phyloP scores from a whole-genome alignment of 2,113 vertebrate genomes.

The Eptatretus burgeri region DNA sequence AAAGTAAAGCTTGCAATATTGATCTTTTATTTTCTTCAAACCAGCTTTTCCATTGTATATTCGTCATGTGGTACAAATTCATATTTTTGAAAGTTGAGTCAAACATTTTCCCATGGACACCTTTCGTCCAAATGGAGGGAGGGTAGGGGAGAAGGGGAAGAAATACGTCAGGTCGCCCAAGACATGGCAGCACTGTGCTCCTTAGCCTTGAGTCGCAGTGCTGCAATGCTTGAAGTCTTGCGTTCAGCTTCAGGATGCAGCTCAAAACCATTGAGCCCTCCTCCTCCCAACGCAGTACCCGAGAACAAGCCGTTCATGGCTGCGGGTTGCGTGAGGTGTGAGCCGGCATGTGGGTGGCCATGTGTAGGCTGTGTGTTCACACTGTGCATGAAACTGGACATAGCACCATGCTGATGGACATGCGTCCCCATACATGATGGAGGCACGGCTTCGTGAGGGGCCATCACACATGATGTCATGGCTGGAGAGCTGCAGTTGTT shows the following conservation, averaged over 20 bases:
- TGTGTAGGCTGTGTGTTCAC: neutral
- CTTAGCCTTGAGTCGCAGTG: constrained; percentile 92
- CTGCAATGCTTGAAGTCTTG: constrained; percentile 85
- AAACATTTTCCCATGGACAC: neutral
- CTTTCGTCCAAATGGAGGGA: constrained; percentile 4
- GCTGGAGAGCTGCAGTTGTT: constrained; percentile 55
- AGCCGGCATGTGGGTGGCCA: neutral
- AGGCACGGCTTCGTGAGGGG: constrained; percentile 44
- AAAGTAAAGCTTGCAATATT: too few species aligned
- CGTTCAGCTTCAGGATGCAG: constrained; percentile 77
- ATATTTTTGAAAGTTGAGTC: too few species aligned
- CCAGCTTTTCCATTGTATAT: too few species aligned
- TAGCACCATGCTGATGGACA: constrained; percentile 41
- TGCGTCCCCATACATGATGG: constrained; percentile 74
- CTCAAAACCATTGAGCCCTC: constrained; percentile 68
- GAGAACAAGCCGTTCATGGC: constrained; percentile 5
- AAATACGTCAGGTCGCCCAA: constrained; percentile 64
- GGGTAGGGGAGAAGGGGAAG: constrained; percentile 6
- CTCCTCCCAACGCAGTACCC: neutral
- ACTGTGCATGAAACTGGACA: constrained; percentile 64
- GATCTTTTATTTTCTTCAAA: too few species aligned
- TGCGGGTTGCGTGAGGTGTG: neutral
- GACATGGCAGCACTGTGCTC: constrained; percentile 98
- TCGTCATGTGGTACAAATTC: too few species aligned
- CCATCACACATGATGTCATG: constrained; percentile 62